Percentiles rank a stretch among this genome's conserved stretches.
phyloP scores from a whole-genome alignment of 2,113 vertebrate genomes.

The Perognathus longimembris region DNA sequence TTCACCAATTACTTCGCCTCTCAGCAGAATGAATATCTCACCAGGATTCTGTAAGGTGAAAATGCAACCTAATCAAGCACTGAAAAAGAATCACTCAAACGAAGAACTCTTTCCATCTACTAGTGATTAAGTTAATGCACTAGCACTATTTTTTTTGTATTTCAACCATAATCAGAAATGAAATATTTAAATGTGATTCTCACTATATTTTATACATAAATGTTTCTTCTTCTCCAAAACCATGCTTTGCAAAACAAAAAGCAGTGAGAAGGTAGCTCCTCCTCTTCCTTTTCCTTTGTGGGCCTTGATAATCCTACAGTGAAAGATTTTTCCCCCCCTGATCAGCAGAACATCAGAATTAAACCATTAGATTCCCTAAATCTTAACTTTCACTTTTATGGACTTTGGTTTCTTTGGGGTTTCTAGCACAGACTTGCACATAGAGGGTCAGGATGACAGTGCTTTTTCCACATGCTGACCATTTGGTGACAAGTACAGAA shows the following conservation, averaged over 20 bases:
- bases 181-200: neutral
- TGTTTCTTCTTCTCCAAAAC: neutral
- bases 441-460: neutral
- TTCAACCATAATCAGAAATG: neutral
- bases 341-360: neutral
- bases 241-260: neutral
- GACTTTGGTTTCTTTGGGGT: no score
- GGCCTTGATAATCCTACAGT: neutral
- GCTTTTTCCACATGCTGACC: neutral
- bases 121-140: neutral
- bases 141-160: neutral
- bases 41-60: constrained; percentile 87
- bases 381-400: neutral
- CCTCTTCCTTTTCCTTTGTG: neutral
- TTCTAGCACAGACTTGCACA: neutral
- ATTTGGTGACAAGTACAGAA: neutral
- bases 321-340: neutral
- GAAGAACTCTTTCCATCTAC: constrained; percentile 22
- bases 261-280: neutral
- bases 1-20: constrained; percentile 84
- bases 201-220: neutral
- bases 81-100: constrained; percentile 55
- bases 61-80: constrained; percentile 37
- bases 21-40: constrained; percentile 93
- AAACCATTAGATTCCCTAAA: neutral